phyloP scores from a whole-genome alignment of 2,888 invertebrate species.

The Epiblema foenella region DNA sequence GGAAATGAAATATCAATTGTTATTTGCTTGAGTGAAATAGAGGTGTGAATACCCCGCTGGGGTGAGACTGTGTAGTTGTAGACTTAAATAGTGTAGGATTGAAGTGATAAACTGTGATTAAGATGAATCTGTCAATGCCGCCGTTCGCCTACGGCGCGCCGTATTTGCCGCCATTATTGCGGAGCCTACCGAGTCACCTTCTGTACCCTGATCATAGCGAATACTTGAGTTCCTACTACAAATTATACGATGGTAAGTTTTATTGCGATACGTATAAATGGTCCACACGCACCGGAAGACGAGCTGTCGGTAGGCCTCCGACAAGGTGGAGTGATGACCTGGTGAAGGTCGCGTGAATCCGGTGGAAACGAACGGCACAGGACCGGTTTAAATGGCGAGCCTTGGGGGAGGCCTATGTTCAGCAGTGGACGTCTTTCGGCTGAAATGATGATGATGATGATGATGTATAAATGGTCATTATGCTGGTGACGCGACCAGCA shows the following conservation, averaged over 20 bases:
- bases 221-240: conserved; percentile 68
- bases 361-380: no score
- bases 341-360: no score
- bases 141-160: conserved; percentile 59
- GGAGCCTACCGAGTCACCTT: conserved; percentile 58
- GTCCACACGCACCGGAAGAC: no score
- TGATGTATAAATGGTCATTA: no score
- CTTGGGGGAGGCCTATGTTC: no score
- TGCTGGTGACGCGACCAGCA: no score
- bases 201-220: conserved; percentile 67
- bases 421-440: no score
- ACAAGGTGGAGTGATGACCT: no score
- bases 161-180: conserved; percentile 67
- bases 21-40: conserved; percentile 31
- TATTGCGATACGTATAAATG: background rate
- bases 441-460: no score
- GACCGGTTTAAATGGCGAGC: no score
- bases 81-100: conserved; percentile 50
- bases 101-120: conserved; percentile 56
- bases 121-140: conserved; percentile 68
- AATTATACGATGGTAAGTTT: conserved; percentile 75
- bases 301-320: no score
- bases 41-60: background rate
- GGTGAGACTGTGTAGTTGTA: conserved; percentile 20
- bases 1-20: conserved; percentile 5